These are phyloP conservation scores for Eueremaeus valkanovi DNA, from an alignment of 2,888 invertebrate genomes.

Conservation along the genomic window DNA sequence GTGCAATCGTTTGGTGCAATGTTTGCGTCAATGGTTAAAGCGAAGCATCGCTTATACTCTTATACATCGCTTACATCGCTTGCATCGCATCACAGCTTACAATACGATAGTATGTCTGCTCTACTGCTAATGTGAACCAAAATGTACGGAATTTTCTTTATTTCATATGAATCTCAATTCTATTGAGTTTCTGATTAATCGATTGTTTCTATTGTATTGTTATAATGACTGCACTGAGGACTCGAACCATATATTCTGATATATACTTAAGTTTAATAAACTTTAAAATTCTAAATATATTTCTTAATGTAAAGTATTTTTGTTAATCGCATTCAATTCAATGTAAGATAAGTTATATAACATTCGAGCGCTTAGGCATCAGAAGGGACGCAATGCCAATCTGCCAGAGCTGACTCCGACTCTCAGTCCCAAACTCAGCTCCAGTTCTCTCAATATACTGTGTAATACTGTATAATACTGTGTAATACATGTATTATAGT, in stretches of 20 bases:
- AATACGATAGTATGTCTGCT: background rate
- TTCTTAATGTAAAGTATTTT: background rate
- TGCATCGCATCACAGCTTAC: background rate
- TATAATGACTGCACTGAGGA: background rate
- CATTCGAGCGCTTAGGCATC: slow-evolving; percentile 22
- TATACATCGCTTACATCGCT: too few relatives aligned
- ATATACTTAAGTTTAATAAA: background rate
- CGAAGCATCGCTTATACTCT: slow-evolving; percentile 27
- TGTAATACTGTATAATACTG: too few relatives aligned
- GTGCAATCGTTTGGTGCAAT: too few relatives aligned
- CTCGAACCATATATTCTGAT: background rate
- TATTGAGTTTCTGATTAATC: background rate
- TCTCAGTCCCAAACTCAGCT: background rate
- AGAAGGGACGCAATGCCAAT: slow-evolving; percentile 6
- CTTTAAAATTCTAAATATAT: background rate
- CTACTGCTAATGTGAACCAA: background rate
- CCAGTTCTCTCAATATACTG: too few relatives aligned
- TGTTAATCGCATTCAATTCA: background rate
- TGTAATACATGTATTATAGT: too few relatives aligned
- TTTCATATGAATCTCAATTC: background rate
- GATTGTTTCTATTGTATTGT: background rate
- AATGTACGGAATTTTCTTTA: background rate
- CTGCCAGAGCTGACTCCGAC: background rate
- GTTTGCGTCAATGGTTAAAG: slow-evolving; percentile 31
- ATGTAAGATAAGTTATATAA: slow-evolving; percentile 16